phyloP scores from a whole-genome alignment of 2,888 invertebrate species.

The Neria commutata region DNA sequence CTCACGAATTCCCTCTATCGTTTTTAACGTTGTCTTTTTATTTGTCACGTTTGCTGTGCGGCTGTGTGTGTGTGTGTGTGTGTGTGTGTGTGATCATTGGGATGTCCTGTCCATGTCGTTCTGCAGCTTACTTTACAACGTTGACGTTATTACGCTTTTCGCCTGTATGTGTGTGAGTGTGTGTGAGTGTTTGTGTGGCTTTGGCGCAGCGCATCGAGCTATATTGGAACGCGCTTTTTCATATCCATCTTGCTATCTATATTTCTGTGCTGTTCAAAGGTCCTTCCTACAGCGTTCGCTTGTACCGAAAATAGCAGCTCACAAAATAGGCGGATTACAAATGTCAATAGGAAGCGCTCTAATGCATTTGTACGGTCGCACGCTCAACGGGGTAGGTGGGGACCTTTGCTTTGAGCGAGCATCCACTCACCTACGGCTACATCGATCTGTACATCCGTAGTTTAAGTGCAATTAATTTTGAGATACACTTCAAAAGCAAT shows the following conservation, averaged over 20 bases:
- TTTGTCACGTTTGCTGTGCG: not conserved
- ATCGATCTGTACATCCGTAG: too few relatives aligned
- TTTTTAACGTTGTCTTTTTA: not conserved
- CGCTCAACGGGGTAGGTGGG: too few relatives aligned
- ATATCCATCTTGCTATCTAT: too few relatives aligned
- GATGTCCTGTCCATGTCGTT: not conserved
- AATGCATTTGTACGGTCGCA: slow-evolving; percentile 24
- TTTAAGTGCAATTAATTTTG: too few relatives aligned
- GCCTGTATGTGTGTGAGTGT: not conserved
- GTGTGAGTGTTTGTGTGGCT: not conserved
- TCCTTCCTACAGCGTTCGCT: too few relatives aligned
- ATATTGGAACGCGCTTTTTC: too few relatives aligned
- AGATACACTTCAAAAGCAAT: too few relatives aligned
- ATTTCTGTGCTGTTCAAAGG: too few relatives aligned
- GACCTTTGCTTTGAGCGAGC: too few relatives aligned
- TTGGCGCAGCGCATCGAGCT: not conserved
- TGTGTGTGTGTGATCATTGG: not conserved
- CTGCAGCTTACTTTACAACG: not conserved
- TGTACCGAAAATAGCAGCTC: not conserved
- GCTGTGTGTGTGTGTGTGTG: not conserved
- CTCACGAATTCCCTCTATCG: not conserved
- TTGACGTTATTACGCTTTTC: not conserved
- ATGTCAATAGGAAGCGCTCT: not conserved
- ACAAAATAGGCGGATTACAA: not conserved
- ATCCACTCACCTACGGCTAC: too few relatives aligned